phyloP scores from a whole-genome alignment of 2,888 invertebrate species.

The Philhelius pedissequus region DNA sequence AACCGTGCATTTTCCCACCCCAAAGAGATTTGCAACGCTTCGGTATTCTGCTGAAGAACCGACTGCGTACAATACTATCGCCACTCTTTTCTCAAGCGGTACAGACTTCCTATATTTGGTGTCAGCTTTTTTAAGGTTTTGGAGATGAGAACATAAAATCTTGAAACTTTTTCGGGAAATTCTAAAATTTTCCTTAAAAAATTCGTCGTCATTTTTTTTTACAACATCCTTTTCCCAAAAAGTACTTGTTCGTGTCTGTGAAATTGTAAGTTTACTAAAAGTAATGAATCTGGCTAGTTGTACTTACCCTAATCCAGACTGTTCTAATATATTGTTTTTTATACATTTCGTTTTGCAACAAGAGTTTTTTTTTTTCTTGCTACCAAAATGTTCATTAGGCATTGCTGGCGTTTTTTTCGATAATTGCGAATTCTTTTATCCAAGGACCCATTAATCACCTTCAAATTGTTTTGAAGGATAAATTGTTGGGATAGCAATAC shows the following conservation, averaged over 20 bases:
- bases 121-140: background rate
- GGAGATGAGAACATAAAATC: background rate
- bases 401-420: background rate
- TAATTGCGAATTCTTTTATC: too few relatives aligned
- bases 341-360: background rate
- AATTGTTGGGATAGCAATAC: background rate
- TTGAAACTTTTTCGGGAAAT: background rate
- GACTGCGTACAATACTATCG: background rate
- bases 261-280: background rate
- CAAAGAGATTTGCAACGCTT: conserved; percentile 2
- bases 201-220: too few relatives aligned
- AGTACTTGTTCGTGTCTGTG: background rate
- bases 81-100: background rate
- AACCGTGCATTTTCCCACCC: background rate
- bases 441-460: background rate
- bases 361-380: background rate
- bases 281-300: background rate
- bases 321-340: background rate
- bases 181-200: background rate
- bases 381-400: background rate
- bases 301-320: background rate
- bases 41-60: conserved; percentile 16
- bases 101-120: conserved; percentile 1
- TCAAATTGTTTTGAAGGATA: background rate
- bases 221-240: too few relatives aligned